These are phyloP conservation scores for Hoplodrina blanda DNA, from an alignment of 2,888 invertebrate genomes.

Conservation along the genomic window DNA sequence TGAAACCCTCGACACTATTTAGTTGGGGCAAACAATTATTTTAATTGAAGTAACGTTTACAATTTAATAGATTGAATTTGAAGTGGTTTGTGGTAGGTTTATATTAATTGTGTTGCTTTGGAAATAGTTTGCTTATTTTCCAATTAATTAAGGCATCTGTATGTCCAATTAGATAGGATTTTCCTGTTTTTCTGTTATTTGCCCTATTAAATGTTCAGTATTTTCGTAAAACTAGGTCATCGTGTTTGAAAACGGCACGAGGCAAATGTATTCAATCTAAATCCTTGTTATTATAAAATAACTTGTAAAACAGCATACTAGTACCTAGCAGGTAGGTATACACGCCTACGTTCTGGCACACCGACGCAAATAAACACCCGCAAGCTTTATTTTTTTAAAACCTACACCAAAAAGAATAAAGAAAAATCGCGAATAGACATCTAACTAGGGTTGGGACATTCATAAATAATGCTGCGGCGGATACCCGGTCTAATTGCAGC, in stretches of 20 bases:
- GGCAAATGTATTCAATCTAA: neutral
- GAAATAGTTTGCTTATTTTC: neutral
- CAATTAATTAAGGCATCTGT: neutral
- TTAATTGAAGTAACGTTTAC: conserved; percentile 39
- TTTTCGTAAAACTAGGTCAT: neutral
- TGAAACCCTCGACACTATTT: conserved; percentile 12
- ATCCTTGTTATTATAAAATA: neutral
- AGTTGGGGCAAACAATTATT: conserved; percentile 24
- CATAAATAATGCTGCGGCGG: conserved; percentile 45
- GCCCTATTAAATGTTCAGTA: neutral
- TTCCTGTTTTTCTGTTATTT: neutral
- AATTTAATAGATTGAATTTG: conserved; percentile 13
- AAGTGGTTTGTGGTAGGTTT: conserved; percentile 12
- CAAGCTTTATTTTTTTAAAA: neutral
- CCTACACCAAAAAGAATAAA: neutral
- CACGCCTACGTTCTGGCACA: neutral
- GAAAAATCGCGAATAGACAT: neutral
- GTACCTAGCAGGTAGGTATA: neutral
- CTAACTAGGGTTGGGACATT: conserved; percentile 24
- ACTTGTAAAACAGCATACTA: neutral
- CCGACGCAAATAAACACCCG: neutral
- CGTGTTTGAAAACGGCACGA: neutral
- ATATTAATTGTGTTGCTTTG: neutral
- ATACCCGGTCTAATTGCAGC: conserved; percentile 49
- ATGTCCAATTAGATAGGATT: neutral